phyloP scores from a whole-genome alignment of 2,113 vertebrate genomes.

The Opisthocomus hoazin region DNA sequence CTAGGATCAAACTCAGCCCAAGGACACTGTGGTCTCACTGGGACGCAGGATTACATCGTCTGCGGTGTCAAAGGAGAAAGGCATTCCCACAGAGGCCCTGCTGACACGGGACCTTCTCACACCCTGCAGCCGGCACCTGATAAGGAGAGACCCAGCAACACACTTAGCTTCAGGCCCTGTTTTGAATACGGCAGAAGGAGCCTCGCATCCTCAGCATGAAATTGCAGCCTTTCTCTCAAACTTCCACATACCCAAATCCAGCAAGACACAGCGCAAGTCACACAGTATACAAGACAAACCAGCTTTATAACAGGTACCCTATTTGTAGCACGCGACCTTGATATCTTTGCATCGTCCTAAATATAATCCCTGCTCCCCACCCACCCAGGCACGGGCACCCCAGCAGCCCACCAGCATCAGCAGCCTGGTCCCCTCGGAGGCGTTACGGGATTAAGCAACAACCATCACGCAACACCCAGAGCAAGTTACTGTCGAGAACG shows the following conservation, averaged over 20 bases:
- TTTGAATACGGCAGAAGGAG: fast-evolving
- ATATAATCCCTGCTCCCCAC: not conserved
- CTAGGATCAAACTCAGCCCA: not conserved
- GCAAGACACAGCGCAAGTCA: not conserved
- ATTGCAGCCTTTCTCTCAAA: not conserved
- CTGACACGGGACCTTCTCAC: not conserved
- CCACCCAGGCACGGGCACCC: not conserved
- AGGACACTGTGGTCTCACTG: not conserved
- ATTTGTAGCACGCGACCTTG: not conserved
- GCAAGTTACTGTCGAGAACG: not conserved
- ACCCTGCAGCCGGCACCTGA: not conserved
- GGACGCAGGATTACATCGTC: not conserved
- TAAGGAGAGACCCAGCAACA: not conserved
- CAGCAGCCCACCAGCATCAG: not conserved
- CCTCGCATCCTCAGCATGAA: too few species aligned
- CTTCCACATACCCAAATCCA: not conserved
- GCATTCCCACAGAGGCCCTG: not conserved
- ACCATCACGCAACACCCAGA: not conserved
- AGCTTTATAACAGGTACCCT: not conserved
- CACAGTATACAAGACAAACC: not conserved
- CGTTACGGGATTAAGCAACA: not conserved
- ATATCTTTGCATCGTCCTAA: not conserved
- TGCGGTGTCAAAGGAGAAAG: not conserved
- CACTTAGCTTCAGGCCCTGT: not conserved
- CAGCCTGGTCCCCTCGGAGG: not conserved